Conservation (phyloP, 2,113 vertebrate genomes). For the Eptesicus fuscus region DNA sequence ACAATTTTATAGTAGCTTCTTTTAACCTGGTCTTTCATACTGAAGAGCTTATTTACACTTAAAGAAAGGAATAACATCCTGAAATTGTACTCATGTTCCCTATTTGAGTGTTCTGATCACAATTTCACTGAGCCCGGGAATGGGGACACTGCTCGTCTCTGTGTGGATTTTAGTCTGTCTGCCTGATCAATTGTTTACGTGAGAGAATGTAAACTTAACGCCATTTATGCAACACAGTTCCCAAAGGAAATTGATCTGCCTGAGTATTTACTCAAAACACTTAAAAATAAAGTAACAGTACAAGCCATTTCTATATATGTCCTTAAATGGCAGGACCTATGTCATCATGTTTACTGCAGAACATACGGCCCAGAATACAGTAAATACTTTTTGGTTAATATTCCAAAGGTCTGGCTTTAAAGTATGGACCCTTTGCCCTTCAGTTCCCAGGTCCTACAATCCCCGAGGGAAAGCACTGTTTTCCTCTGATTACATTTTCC, state of each 20-base stretch:
- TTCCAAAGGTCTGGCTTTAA: background rate
- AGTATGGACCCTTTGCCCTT: background rate
- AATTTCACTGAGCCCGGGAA: background rate
- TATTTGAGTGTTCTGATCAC: background rate
- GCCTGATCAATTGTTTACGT: background rate
- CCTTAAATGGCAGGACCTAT: background rate
- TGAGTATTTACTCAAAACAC: conserved; percentile 27
- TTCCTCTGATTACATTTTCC: background rate
- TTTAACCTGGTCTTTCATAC: background rate
- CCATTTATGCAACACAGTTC: background rate
- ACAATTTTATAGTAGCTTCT: background rate
- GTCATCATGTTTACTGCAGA: background rate
- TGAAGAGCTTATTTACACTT: background rate
- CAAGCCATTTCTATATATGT: background rate
- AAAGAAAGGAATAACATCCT: background rate
- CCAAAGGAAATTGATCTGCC: background rate
- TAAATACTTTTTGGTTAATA: background rate
- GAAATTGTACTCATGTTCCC: background rate
- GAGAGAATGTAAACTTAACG: background rate
- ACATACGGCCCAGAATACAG: background rate
- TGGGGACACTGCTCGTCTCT: background rate
- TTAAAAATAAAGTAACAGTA: background rate
- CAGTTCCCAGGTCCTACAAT: background rate
- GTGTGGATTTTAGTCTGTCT: background rate
- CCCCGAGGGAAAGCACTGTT: background rate